Percentiles rank a stretch among this genome's conserved stretches.
These are phyloP conservation scores for Diplazon laetatorius DNA, from an alignment of 2,888 invertebrate genomes.

Conservation along the genomic window DNA sequence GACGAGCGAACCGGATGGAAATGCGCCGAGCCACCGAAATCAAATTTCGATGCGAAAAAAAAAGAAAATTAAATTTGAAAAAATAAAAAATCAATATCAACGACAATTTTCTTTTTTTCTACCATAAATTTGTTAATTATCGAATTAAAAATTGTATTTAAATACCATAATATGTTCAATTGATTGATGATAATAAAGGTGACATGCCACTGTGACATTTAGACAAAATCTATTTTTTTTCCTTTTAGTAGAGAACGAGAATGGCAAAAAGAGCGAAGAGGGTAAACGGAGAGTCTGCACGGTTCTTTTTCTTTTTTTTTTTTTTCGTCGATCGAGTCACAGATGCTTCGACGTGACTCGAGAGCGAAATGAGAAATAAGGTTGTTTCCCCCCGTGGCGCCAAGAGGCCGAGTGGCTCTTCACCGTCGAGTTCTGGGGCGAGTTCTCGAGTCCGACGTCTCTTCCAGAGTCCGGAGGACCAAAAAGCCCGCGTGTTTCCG, in stretches of 20 bases:
- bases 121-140: too few species aligned
- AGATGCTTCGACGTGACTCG: conserved; percentile 74
- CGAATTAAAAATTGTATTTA: too few species aligned
- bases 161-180: too few species aligned
- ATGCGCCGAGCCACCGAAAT: neutral
- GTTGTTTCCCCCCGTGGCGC: conserved; percentile 61
- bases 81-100: too few species aligned
- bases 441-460: conserved; percentile 32
- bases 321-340: conserved; percentile 66
- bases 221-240: too few species aligned
- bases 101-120: too few species aligned
- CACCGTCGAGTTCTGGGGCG: conserved; percentile 22
- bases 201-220: too few species aligned
- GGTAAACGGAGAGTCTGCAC: conserved; percentile 42
- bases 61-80: neutral
- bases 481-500: conserved; percentile 59
- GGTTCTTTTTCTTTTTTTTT: conserved; percentile 62
- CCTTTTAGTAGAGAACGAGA: conserved; percentile 44
- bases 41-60: too few species aligned
- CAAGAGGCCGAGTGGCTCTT: conserved; percentile 38
- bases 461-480: conserved; percentile 40
- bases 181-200: too few species aligned
- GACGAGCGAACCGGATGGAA: neutral
- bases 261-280: conserved; percentile 29
- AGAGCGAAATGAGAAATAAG: conserved; percentile 69